phyloP scores from a whole-genome alignment of 2,888 invertebrate genomes.

The Eupithecia abbreviata region DNA sequence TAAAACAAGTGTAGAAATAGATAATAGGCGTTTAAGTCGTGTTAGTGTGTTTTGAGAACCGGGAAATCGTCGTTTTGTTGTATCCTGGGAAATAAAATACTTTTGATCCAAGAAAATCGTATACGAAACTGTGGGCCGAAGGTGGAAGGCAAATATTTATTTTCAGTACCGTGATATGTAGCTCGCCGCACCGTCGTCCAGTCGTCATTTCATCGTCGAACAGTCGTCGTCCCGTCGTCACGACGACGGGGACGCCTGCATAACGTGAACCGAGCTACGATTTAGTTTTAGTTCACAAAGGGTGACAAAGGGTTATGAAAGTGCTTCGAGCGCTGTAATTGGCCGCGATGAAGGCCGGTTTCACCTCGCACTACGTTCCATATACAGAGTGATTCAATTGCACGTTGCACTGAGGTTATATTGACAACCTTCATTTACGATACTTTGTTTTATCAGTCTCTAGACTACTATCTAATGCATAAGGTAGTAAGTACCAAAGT shows the following conservation, averaged over 20 bases:
- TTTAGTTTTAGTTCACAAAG: neutral
- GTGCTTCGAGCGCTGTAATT: neutral
- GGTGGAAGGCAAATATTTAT: no score
- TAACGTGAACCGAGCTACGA: neutral
- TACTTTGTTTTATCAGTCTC: no score
- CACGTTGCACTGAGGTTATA: neutral
- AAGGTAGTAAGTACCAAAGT: no score
- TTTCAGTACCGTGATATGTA: neutral
- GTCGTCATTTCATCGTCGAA: neutral
- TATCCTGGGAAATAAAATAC: no score
- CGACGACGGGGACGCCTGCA: neutral
- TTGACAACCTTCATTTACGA: neutral
- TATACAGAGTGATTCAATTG: neutral
- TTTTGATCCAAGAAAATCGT: neutral
- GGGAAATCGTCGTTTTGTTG: no score
- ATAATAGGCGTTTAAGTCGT: no score
- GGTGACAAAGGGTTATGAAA: neutral
- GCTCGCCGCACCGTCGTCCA: neutral
- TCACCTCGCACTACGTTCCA: neutral
- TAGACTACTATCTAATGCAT: no score
- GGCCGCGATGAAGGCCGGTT: neutral
- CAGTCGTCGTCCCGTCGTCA: neutral
- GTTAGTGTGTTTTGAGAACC: no score
- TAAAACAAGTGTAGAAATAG: no score
- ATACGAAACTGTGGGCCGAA: neutral